Base-by-base conservation (phyloP, 2,888 invertebrate species). In the Nomada flava region DNA sequence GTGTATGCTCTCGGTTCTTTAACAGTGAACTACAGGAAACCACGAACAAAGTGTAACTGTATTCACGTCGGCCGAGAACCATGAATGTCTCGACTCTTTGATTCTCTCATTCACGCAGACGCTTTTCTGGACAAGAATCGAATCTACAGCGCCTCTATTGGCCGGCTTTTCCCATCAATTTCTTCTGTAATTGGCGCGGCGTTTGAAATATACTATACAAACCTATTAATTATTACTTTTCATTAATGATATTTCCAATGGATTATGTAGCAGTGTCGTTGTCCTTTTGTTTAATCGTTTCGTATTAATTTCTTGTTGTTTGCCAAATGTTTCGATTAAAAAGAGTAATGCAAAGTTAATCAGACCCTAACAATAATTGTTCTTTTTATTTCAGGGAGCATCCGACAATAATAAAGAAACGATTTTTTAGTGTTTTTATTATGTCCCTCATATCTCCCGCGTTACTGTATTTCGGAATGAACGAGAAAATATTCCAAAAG, bases 371-470 rank as follows among this genome's bases (percentile, higher is more conserved):
- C 15, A 47, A 47, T 47, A 47, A 47, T 47, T 13, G 15, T 15
- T 47, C 23, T 87, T 83, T 78, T 76, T 79, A 79, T 95, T 96
- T 86, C 94, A 98, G 98, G 91, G 97, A 98, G 92, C 98, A 98
- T 94, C 98, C 98, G 18, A 95, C 96, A 11, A 98, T 97, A 7
- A 97, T 98, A 87, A 98, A 98, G 93, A 96, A 96, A 92, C 95
- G 98, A 91, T 98, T 98, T 93, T 95, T 97, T 87, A 98, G 98
- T 94, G 98, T 98, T 13, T 96, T 96, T 86, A 94, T 97, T 83
- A 97, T 98, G 94, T 96, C 97, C 95, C 93, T 98, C 71, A 92
- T 98, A 72, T 96, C 98, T 18, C 98, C 98, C 68, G 94, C 96
- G 79, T 96, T 97, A 91, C 95, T 98, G 68, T 96, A 97, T 92